phyloP scores from a whole-genome alignment of 2,888 invertebrate genomes.

The Stenchaetothrips biformis region DNA sequence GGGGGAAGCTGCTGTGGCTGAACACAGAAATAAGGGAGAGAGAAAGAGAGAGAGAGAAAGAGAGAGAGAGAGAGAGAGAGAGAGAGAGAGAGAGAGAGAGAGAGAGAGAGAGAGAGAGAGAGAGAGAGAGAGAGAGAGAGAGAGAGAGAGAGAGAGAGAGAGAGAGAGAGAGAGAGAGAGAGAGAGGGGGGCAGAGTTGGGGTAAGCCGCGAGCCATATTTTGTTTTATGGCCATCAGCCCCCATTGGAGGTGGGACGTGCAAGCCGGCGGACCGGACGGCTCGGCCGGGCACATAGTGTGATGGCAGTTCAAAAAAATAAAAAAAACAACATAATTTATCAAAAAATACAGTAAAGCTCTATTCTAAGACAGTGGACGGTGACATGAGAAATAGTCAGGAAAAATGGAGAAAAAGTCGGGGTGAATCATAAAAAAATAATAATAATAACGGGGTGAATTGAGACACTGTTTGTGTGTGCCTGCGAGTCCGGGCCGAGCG shows the following conservation, averaged over 20 bases:
- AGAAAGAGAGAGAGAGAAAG: neutral
- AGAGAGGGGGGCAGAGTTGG: neutral
- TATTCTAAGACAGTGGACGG: neutral
- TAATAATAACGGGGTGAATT: too few species aligned
- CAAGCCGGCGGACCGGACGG: neutral
- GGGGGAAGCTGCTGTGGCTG: too few species aligned
- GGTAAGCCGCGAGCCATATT: neutral
- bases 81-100: neutral
- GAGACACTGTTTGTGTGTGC: too few species aligned
- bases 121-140: neutral
- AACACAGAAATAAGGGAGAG: neutral
- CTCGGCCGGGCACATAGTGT: neutral
- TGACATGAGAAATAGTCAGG: neutral
- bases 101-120: neutral
- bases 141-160: neutral
- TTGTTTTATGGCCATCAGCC: constrained; percentile 5
- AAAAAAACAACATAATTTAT: too few species aligned
- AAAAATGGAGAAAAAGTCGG: neutral
- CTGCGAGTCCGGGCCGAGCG: too few species aligned
- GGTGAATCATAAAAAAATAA: too few species aligned
- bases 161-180: neutral
- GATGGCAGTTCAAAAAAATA: too few species aligned
- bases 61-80: neutral
- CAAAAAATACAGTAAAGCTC: neutral
- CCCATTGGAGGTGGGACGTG: neutral